Conservation (phyloP, 2,113 vertebrate species). For the Platycercus adscitus region DNA sequence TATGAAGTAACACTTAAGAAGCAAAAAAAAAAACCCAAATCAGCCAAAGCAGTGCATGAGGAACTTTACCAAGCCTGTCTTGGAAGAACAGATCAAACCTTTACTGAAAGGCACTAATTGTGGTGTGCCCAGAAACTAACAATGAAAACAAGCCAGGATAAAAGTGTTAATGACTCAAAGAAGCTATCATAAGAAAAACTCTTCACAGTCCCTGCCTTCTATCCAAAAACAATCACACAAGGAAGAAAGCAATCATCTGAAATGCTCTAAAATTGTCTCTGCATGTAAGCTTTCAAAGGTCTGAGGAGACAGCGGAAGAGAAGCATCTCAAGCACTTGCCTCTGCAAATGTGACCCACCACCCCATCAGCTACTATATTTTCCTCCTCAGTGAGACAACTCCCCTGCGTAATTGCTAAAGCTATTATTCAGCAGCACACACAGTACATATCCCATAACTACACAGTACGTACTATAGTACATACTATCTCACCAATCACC, state of each 20-base stretch:
- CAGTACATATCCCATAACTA: rapidly evolving
- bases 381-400: background rate
- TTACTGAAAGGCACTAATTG: background rate
- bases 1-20: rapidly evolving
- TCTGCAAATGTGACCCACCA: rapidly evolving
- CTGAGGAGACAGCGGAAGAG: background rate
- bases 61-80: background rate
- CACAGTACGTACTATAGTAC: background rate
- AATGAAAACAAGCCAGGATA: rapidly evolving
- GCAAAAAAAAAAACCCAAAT: background rate
- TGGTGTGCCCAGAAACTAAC: background rate
- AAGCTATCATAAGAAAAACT: background rate
- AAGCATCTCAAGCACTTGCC: background rate
- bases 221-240: background rate
- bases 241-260: background rate
- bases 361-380: rapidly evolving
- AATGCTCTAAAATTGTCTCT: background rate
- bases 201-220: background rate
- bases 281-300: background rate
- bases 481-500: rapidly evolving
- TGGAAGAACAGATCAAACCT: background rate
- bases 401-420: rapidly evolving
- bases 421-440: background rate
- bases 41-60: background rate
- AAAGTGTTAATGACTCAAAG: background rate